Evolutionary conservation across 2,797 vertebrate species (phyloP).

Genomic region (Scyliorhinus canicula): DNA sequence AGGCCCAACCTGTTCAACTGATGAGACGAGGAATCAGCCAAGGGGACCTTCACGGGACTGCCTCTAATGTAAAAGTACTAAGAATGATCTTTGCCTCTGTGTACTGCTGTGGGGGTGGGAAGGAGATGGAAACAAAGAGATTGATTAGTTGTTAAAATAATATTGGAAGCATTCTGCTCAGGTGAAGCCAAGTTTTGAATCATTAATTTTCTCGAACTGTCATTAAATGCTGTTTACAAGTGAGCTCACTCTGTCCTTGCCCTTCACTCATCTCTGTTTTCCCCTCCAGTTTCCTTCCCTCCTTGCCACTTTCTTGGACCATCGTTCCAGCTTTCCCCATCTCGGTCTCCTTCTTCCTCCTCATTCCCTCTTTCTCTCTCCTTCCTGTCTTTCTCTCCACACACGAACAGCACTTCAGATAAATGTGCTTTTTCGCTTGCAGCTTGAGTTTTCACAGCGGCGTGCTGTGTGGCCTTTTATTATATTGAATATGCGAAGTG

Average conservation of each 20-base stretch:
- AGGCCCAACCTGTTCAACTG: not conserved
- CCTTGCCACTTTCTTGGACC: not conserved
- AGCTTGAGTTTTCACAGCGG: conserved; percentile 27
- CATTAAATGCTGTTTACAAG: not conserved
- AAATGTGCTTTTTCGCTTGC: not conserved
- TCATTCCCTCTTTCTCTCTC: not conserved
- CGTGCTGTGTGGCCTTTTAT: not conserved
- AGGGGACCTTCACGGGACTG: not conserved
- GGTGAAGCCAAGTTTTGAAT: not conserved
- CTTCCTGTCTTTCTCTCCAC: not conserved
- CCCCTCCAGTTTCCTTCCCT: not conserved
- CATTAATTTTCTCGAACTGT: not conserved
- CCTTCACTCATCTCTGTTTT: not conserved
- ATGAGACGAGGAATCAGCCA: not conserved
- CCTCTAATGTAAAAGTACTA: not conserved
- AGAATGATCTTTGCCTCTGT: not conserved
- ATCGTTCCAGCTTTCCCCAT: not conserved
- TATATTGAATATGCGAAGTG: conserved; percentile 33
- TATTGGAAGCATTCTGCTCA: not conserved
- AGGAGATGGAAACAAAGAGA: not conserved
- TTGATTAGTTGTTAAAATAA: not conserved
- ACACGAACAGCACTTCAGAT: not conserved
- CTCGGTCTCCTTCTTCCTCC: not conserved
- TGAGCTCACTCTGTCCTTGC: not conserved
- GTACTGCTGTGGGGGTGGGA: not conserved